A percentile compares a stretch with the other conserved stretches of the same genome.
These are phyloP conservation scores for Xenus cinereus DNA, from an alignment of 2,113 vertebrate species.

Conservation along the genomic window DNA sequence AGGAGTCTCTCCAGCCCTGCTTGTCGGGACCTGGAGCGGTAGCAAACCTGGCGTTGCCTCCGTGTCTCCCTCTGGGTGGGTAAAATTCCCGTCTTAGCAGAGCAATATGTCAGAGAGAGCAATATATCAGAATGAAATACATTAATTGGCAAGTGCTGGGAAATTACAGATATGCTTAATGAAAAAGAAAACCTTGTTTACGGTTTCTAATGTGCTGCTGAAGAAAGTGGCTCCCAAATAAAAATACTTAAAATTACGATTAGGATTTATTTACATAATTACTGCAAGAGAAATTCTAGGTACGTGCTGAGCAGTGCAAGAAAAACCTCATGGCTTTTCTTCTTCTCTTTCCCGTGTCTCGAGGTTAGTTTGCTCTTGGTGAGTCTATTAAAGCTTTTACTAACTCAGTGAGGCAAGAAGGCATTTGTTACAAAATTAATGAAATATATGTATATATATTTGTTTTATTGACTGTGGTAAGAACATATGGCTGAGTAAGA, in stretches of 20 bases:
- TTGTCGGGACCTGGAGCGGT: accelerated
- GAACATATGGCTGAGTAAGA: background rate
- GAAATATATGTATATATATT: background rate
- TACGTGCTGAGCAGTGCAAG: background rate
- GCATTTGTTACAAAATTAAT: background rate
- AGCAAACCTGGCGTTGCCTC: background rate
- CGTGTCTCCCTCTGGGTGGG: background rate
- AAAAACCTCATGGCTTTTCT: background rate
- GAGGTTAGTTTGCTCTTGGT: background rate
- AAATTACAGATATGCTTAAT: constrained; percentile 37
- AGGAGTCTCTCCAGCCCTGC: background rate
- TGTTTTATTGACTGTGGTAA: background rate
- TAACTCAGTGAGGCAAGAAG: background rate
- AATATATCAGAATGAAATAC: background rate
- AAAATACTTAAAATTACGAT: constrained; percentile 54
- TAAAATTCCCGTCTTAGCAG: background rate
- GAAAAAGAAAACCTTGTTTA: constrained; percentile 45
- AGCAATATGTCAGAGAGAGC: background rate
- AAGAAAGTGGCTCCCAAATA: constrained; percentile 46
- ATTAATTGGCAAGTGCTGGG: constrained; percentile 17
- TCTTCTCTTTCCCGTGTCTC: background rate
- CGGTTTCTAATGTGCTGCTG: constrained; percentile 15
- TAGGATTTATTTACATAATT: constrained; percentile 65
- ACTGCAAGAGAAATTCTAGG: background rate
- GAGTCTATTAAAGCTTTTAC: background rate